These are phyloP conservation scores for Malacoraja senta DNA, from an alignment of 2,797 vertebrate genomes.

Conservation along the genomic window DNA sequence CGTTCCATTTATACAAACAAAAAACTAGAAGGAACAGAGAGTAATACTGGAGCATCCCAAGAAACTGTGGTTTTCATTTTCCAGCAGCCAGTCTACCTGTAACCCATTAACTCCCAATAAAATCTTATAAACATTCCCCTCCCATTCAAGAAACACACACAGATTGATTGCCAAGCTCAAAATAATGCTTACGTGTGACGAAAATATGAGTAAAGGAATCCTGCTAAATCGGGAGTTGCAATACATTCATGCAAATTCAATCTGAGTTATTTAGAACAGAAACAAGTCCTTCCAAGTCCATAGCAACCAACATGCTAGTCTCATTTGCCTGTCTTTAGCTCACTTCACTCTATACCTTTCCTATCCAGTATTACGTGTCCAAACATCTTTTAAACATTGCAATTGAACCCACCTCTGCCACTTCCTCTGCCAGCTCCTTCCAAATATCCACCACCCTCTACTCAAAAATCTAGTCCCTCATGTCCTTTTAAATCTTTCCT, in stretches of 20 bases:
- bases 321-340: too few relatives aligned
- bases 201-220: not conserved
- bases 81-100: not conserved
- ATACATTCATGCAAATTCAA: not conserved
- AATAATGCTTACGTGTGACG: not conserved
- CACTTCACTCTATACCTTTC: too few relatives aligned
- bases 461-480: too few relatives aligned
- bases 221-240: not conserved
- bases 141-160: not conserved
- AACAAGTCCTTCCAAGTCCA: too few relatives aligned
- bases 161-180: not conserved
- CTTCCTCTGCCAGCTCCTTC: too few relatives aligned
- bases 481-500: too few relatives aligned
- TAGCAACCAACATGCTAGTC: too few relatives aligned
- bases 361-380: too few relatives aligned
- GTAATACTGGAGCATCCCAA: not conserved
- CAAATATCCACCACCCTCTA: too few relatives aligned
- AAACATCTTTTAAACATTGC: too few relatives aligned
- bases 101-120: not conserved
- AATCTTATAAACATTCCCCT: not conserved
- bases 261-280: too few relatives aligned
- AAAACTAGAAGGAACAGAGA: not conserved
- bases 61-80: not conserved
- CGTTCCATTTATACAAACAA: not conserved
- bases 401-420: too few relatives aligned